Evolutionary conservation across 2,888 invertebrate genomes (phyloP), one percentile per base, ranked within the genome.

Genomic region (Chrysina gloriosa): DNA sequence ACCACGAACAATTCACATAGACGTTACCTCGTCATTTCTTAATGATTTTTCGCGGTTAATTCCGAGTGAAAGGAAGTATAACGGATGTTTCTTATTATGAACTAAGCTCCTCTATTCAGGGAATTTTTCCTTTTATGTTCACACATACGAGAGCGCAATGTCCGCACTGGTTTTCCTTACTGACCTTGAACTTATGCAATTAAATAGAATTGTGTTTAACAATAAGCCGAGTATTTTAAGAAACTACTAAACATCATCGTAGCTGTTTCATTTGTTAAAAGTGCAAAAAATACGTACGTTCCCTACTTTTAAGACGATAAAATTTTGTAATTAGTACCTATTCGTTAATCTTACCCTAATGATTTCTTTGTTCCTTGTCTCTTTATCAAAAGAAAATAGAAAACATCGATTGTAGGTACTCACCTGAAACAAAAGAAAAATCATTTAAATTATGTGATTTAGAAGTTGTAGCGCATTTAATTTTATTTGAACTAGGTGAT

Each of bases 111-210:
- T 25, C 31, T 47, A 7, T 31, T 52, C 29, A 31, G 9, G 19
- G 19, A 25, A 42, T 39, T 16, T 4, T 58, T 23, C 25, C 39
- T 25, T 42, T 61, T 61, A 27, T 19, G 34, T 31, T 3, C 31
- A 45, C 52, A 27, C 36, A 25, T 31, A 54, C 16, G 27, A 42
- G 58, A 61, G 42, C 29, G 27, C 56, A 42, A 45, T 61, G 42
- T 19, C 42, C 39, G 42, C 9, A 9, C 25, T 14, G 19, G 42
- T 42, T 14, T 25, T 36, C 27, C 42, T 61, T 14, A 23, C 9
- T 42, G 36, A 42, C 58, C 58, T 61, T 61, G 58, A 61, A 61
- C 58, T 61, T 61, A 45, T 27, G 19, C 23, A 52, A 52, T 52
- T 52, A 45, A 45, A 45, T 21, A 45, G 45, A 45, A 45, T 45